Evolutionary conservation across 1,140 invertebrate genomes (phyloP).

Genomic region (Neodiprion virginianus): DNA sequence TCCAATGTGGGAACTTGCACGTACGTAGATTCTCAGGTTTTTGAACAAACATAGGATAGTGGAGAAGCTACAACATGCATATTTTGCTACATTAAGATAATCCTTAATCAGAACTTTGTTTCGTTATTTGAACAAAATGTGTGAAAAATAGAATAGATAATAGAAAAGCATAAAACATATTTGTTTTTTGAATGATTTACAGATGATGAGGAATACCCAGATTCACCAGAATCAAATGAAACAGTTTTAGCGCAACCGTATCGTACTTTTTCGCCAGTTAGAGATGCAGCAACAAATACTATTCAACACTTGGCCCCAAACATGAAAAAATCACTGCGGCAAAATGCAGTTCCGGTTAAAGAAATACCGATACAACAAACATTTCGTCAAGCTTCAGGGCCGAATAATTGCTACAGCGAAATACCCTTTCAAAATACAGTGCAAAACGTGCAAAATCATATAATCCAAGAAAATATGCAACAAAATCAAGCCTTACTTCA

Average conservation of each 20-base stretch:
- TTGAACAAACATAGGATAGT: no score
- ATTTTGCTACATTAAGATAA: no score
- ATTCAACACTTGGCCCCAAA: conserved; percentile 36
- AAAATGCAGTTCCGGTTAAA: conserved; percentile 26
- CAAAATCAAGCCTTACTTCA: conserved; percentile 49
- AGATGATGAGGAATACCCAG: conserved; percentile 58
- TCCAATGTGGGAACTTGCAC: conserved; percentile 47
- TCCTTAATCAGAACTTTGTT: no score
- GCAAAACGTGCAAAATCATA: conserved; percentile 60
- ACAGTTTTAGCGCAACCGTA: conserved; percentile 54
- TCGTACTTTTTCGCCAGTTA: conserved; percentile 53
- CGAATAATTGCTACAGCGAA: conserved; percentile 32
- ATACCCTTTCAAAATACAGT: conserved; percentile 55
- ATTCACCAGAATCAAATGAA: conserved; percentile 61
- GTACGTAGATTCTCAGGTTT: conserved; percentile 33
- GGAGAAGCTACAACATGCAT: no score
- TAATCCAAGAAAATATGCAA: conserved; percentile 61
- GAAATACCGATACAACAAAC: conserved; percentile 18
- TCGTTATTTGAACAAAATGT: background rate
- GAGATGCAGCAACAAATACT: conserved; percentile 52
- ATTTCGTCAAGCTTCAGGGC: conserved; percentile 26
- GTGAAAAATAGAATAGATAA: no score
- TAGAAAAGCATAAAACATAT: background rate
- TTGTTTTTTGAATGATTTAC: conserved; percentile 20
- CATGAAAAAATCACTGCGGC: conserved; percentile 35